Base-by-base conservation (phyloP, 2,888 invertebrate genomes). In the Tenthredo livida region DNA sequence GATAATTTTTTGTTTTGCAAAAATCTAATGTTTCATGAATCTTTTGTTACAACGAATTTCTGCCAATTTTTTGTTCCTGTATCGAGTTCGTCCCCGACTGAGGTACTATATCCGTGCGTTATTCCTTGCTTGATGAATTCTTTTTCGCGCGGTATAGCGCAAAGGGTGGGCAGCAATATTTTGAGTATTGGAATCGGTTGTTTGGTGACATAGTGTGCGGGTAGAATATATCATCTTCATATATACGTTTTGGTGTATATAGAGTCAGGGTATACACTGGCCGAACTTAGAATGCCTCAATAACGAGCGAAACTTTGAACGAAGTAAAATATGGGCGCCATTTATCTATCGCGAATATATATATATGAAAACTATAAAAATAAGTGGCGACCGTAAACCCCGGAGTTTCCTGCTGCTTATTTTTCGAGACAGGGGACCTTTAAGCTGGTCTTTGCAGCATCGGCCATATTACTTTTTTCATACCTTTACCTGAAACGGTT, bases 281-380 rank as follows among this genome's bases (percentile, higher is more conserved):
- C 25, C 75, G 75, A 47, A 75, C 25, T 47, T 47, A 75, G 47
- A 75, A 75, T 47, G 75, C 70, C 70, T 33, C 70, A 75, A 75
- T 47, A 43, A 75, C 40, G 47, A 75, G 47, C n/a, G 2, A 75
- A 75, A 75, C 43, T 43, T 47, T 70, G 33, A 70, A 15, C 29
- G n/a, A n/a, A n/a, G 70, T 70, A 70, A 70, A 70, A 73, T 73
- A 75, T 75, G 75, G 47, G 21, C n/a, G 40, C 75, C 25, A 75
- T 75, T 75, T 75, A 75, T 75, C 75, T 25, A 75, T 75, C 40
- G 43, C 43, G 37, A 75, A 75, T 75, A 25, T 75, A 75, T 25
- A n/a, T 17, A 33, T 33, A 33, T 70, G 70, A 33, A 70, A 70
- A 70, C 70, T 70, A 37, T 70, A 70, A 70, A 70, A 70, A 70